A percentile compares a stretch with the other conserved stretches of the same genome.
Evolutionary conservation across 2,797 vertebrate genomes (phyloP).

Genomic region (Rhabdophis nuchalis): DNA sequence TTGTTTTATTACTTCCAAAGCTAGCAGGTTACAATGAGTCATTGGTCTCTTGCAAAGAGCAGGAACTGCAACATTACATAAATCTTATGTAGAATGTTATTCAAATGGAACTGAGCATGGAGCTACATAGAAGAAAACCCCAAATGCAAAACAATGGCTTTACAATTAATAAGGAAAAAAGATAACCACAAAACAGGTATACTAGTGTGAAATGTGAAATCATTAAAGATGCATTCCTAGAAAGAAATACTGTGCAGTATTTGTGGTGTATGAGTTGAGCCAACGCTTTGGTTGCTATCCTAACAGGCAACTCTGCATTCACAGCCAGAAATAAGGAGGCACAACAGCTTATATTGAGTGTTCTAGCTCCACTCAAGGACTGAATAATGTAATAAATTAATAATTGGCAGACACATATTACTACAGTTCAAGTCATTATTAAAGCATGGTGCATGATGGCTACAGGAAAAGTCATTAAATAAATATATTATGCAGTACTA

Average conservation of each 20-base stretch:
- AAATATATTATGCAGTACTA: neutral
- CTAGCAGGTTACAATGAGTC: neutral
- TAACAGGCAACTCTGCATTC: neutral
- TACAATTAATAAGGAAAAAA: neutral
- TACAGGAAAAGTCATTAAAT: neutral
- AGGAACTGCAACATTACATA: neutral
- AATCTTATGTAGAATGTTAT: neutral
- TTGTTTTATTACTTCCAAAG: neutral
- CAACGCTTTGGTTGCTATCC: neutral
- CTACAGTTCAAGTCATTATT: neutral
- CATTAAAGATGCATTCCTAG: neutral
- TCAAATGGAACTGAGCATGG: neutral
- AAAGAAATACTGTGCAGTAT: neutral
- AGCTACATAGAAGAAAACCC: neutral
- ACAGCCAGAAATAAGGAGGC: neutral
- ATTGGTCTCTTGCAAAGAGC: neutral
- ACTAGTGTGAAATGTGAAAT: neutral
- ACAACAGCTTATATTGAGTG: neutral
- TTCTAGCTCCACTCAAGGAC: neutral
- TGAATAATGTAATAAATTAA: neutral
- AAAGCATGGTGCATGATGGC: neutral
- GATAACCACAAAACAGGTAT: neutral
- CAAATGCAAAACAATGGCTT: neutral
- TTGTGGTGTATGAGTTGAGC: neutral
- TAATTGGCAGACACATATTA: neutral